A percentile compares a stretch with the other conserved stretches of the same genome.
Conservation (phyloP, 2,888 invertebrate species). For the Temnothorax rugatulus region DNA sequence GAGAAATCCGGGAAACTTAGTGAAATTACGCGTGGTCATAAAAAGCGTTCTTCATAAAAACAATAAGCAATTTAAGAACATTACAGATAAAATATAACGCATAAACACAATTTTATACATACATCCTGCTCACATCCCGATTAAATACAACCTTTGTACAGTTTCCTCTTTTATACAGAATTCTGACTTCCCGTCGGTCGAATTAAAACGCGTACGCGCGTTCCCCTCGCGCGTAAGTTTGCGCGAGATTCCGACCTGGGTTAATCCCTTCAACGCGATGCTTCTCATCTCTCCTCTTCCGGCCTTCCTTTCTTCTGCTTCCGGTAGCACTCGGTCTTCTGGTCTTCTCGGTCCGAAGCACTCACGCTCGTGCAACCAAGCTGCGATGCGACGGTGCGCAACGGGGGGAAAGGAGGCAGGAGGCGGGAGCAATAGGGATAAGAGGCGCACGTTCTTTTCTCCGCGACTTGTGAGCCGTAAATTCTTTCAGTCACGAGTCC, state of each 20-base stretch:
- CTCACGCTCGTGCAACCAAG: slow-evolving; percentile 27
- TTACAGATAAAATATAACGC: not conserved
- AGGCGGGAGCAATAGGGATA: slow-evolving; percentile 34
- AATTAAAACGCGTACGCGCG: slow-evolving; percentile 3
- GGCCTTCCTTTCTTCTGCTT: slow-evolving; percentile 6
- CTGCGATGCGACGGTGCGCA: slow-evolving; percentile 18
- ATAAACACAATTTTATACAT: slow-evolving; percentile 16
- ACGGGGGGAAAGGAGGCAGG: not conserved
- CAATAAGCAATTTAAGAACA: not conserved
- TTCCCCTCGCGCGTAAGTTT: not conserved
- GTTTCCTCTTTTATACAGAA: slow-evolving; percentile 28
- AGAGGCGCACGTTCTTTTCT: slow-evolving; percentile 46
- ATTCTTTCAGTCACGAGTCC: slow-evolving; percentile 49
- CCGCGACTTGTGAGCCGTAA: slow-evolving; percentile 55
- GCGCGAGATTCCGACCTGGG: not conserved
- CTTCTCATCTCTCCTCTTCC: slow-evolving; percentile 20
- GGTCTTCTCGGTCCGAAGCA: slow-evolving; percentile 34
- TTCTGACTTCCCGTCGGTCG: slow-evolving; percentile 14
- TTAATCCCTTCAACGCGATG: slow-evolving; percentile 21
- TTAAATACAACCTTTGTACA: slow-evolving; percentile 41
- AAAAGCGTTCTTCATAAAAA: not conserved
- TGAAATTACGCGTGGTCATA: slow-evolving; percentile 6
- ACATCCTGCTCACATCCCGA: slow-evolving; percentile 11
- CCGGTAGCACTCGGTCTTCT: slow-evolving; percentile 25
- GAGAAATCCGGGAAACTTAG: not conserved